Percentiles rank a stretch among this genome's conserved stretches.
Evolutionary conservation across 2,888 invertebrate species (phyloP).

Genomic region (Plusia festucae): DNA sequence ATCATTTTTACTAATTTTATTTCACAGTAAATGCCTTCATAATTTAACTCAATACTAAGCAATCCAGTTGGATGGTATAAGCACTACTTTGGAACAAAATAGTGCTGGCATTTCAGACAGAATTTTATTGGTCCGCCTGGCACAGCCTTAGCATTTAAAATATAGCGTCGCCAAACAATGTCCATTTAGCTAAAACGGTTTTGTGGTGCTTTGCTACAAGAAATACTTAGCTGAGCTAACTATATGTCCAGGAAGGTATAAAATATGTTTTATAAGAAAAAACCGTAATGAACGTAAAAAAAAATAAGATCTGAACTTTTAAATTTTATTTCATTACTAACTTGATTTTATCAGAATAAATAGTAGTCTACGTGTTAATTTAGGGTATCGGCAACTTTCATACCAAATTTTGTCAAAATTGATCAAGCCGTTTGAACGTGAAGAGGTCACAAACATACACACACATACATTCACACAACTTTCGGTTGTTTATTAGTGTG

Average conservation of each 20-base stretch:
- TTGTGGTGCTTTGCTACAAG: conserved; percentile 36
- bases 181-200: conserved; percentile 33
- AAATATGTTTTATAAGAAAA: no score
- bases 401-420: no score
- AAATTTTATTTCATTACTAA: no score
- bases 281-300: no score
- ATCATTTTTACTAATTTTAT: neutral
- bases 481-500: no score
- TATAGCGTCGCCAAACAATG: conserved; percentile 26
- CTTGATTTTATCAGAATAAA: no score
- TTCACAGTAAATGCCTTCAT: neutral
- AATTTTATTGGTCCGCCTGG: conserved; percentile 49
- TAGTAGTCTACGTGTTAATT: no score
- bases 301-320: no score
- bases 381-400: no score
- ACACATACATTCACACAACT: no score
- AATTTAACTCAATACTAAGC: neutral
- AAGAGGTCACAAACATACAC: no score
- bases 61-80: conserved; percentile 31
- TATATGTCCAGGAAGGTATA: neutral
- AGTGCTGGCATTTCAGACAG: conserved; percentile 55
- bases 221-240: conserved; percentile 8
- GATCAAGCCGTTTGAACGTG: no score
- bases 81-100: conserved; percentile 35
- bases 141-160: conserved; percentile 55